Evolutionary conservation across 2,888 invertebrate species (phyloP).

Genomic region (Epinotia nisella): DNA sequence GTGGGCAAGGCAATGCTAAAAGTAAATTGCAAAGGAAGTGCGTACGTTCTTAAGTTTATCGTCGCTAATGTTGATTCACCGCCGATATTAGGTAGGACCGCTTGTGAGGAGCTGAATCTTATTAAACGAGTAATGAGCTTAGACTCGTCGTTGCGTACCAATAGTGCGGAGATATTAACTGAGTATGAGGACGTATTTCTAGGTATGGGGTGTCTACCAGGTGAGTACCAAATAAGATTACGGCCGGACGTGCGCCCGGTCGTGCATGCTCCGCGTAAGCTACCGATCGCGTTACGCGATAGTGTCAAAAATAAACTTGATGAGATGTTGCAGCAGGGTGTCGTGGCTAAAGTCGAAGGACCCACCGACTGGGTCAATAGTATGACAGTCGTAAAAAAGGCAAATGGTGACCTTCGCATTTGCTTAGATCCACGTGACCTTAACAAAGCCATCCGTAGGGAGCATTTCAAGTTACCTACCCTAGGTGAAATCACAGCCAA

Average conservation of each 20-base stretch:
- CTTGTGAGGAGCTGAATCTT: slow-evolving; percentile 14
- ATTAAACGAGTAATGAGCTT: slow-evolving; percentile 5
- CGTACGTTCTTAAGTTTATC: slow-evolving; percentile 13
- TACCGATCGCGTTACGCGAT: slow-evolving; percentile 11
- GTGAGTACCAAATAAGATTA: slow-evolving; percentile 9
- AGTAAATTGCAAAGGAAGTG: background rate
- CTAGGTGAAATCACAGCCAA: slow-evolving; percentile 2
- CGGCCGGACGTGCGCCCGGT: background rate
- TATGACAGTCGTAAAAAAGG: too few relatives aligned
- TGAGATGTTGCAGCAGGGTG: too few relatives aligned
- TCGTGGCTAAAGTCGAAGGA: too few relatives aligned
- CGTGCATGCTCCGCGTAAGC: slow-evolving; percentile 16
- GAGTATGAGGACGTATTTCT: slow-evolving; percentile 7
- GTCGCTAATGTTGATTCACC: slow-evolving; percentile 6
- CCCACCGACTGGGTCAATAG: too few relatives aligned
- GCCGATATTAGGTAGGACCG: background rate
- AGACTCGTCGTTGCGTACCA: background rate
- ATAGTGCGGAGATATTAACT: background rate
- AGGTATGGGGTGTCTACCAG: slow-evolving; percentile 15
- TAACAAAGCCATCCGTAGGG: too few relatives aligned
- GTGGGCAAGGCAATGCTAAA: slow-evolving; percentile 6
- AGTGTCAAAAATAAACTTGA: too few relatives aligned
- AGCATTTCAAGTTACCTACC: slow-evolving; percentile 11
- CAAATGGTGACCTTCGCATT: too few relatives aligned
- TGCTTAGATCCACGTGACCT: too few relatives aligned